Conservation (phyloP, 2,888 invertebrate species). For the Xestoiulus laeticollis region DNA sequence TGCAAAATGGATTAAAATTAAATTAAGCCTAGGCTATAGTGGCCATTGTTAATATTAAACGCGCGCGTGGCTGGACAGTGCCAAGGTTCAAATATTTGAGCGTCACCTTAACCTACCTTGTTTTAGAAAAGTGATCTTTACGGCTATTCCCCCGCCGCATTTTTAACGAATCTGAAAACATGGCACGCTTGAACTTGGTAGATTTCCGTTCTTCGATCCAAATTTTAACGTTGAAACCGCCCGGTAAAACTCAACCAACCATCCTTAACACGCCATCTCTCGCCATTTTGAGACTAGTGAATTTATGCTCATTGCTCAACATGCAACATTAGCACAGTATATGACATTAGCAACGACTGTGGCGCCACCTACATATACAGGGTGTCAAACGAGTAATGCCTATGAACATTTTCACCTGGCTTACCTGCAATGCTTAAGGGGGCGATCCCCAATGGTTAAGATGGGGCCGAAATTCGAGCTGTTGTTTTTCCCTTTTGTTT, state of each 20-base stretch:
- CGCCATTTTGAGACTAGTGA: background rate
- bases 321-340: too few relatives aligned
- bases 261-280: background rate
- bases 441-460: too few relatives aligned
- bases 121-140: background rate
- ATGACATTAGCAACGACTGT: background rate
- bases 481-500: too few relatives aligned
- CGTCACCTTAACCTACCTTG: background rate
- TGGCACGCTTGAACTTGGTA: background rate
- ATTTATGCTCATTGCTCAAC: background rate
- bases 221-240: background rate
- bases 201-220: background rate
- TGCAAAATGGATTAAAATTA: background rate
- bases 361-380: slow-evolving; percentile 4
- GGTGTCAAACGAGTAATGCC: background rate
- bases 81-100: slow-evolving; percentile 6
- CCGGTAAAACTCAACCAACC: background rate
- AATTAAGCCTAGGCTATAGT: background rate
- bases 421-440: too few relatives aligned
- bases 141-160: slow-evolving; percentile 8
- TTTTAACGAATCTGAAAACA: slow-evolving; percentile 29
- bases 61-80: background rate
- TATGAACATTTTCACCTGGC: too few relatives aligned
- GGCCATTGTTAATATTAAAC: background rate
- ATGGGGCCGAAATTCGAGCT: too few relatives aligned